phyloP scores from a whole-genome alignment of 2,113 vertebrate species.

The Pteronura brasiliensis region DNA sequence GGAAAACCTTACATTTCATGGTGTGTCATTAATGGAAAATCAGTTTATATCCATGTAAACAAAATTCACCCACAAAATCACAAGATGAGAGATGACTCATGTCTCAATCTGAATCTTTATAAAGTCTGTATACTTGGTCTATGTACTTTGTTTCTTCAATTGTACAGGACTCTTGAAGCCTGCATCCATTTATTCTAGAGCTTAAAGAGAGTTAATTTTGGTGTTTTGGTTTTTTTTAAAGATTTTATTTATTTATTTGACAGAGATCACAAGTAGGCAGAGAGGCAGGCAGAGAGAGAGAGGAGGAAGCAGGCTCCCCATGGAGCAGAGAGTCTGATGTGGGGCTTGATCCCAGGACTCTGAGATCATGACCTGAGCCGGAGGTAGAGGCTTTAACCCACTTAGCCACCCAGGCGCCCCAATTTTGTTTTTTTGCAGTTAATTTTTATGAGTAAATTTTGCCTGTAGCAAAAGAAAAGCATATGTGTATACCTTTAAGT shows the following conservation, averaged over 20 bases:
- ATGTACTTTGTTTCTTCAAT: neutral
- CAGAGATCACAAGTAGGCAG: too few relatives aligned
- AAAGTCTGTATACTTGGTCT: neutral
- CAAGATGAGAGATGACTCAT: neutral
- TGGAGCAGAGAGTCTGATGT: too few relatives aligned
- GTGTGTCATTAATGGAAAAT: neutral
- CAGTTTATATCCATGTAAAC: neutral
- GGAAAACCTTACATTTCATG: neutral
- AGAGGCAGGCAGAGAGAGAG: too few relatives aligned
- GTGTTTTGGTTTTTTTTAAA: too few relatives aligned
- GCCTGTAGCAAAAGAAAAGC: neutral
- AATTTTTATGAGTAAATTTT: constrained; percentile 41
- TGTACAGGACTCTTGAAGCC: neutral
- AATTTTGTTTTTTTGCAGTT: neutral
- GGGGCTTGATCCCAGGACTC: too few relatives aligned
- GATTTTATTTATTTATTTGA: too few relatives aligned
- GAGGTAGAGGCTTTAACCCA: too few relatives aligned
- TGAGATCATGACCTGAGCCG: too few relatives aligned
- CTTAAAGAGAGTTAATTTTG: neutral
- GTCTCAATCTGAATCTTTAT: neutral
- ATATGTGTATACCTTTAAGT: neutral
- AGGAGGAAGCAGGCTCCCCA: too few relatives aligned
- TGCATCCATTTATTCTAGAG: neutral
- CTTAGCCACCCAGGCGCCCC: too few relatives aligned
- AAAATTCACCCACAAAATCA: neutral